Evolutionary conservation across 2,888 invertebrate genomes (phyloP).

Genomic region (Melikaiella ostensackeni): DNA sequence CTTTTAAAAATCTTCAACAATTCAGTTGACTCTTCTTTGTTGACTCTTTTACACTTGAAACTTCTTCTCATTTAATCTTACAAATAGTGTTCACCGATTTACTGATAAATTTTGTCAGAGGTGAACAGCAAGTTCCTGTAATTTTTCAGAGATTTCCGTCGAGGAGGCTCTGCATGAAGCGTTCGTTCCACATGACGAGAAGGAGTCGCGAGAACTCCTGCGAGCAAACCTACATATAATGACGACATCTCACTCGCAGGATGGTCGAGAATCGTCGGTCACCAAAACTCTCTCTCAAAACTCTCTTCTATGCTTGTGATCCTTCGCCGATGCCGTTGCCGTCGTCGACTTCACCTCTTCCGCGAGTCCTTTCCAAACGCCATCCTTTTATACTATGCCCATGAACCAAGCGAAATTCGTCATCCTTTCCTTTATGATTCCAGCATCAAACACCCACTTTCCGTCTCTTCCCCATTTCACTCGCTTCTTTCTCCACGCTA

Average conservation of each 20-base stretch:
- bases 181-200: conserved; percentile 20
- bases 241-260: conserved; percentile 23
- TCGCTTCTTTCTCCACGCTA: background rate
- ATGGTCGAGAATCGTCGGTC: conserved; percentile 1
- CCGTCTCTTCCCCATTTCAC: background rate
- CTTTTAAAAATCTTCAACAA: too few relatives aligned
- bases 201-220: conserved; percentile 30
- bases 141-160: conserved; percentile 36
- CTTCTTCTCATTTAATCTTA: too few relatives aligned
- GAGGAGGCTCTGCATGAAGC: conserved; percentile 28
- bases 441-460: background rate
- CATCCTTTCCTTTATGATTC: background rate
- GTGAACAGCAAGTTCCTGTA: background rate
- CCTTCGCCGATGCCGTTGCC: background rate
- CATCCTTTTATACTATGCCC: conserved; percentile 11
- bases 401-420: conserved; percentile 2
- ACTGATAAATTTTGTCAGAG: background rate
- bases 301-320: background rate
- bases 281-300: background rate
- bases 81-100: too few relatives aligned
- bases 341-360: conserved; percentile 6
- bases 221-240: conserved; percentile 33
- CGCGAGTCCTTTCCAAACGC: conserved; percentile 6
- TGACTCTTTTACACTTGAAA: too few relatives aligned
- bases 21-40: too few relatives aligned